A percentile compares a stretch with the other conserved stretches of the same genome.
Evolutionary conservation across 2,113 vertebrate species (phyloP).

Genomic region (Arenaria interpres): DNA sequence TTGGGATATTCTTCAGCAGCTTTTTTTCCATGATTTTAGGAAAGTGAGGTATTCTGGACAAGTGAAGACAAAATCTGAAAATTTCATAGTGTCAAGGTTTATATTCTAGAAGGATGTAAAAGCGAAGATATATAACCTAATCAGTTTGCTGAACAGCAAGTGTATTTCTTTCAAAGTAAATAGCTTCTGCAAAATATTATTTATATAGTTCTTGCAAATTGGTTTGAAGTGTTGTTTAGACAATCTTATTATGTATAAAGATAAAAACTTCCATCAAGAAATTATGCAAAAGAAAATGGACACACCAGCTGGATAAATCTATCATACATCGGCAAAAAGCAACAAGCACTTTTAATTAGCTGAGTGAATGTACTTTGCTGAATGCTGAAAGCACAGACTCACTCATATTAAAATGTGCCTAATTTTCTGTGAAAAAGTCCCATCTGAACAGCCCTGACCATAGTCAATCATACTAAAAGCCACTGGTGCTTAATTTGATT

Average conservation of each 20-base stretch:
- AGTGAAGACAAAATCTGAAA: not conserved
- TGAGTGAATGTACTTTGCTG: slow-evolving; percentile 96
- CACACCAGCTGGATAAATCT: slow-evolving; percentile 93
- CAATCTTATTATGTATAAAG: slow-evolving; percentile 80
- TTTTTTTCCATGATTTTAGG: not conserved
- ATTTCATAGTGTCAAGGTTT: not conserved
- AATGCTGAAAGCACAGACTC: slow-evolving; percentile 86
- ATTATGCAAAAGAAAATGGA: slow-evolving; percentile 81
- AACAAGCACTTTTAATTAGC: slow-evolving; percentile 98
- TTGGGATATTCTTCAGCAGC: not conserved
- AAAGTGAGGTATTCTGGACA: not conserved
- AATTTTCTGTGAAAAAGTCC: slow-evolving; percentile 98
- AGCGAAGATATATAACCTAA: not conserved
- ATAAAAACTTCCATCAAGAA: slow-evolving; percentile 83
- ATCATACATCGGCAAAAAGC: slow-evolving; percentile 82
- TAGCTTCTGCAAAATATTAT: slow-evolving; percentile 71
- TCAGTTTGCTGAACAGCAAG: slow-evolving; percentile 20
- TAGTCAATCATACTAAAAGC: slow-evolving; percentile 99
- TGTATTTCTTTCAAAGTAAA: slow-evolving; percentile 49
- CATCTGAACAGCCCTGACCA: slow-evolving; percentile 94
- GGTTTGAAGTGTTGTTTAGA: slow-evolving; percentile 76
- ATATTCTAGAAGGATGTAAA: not conserved
- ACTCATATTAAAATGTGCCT: slow-evolving; percentile 97
- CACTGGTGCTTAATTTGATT: slow-evolving; percentile 99
- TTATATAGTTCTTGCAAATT: slow-evolving; percentile 71